Percentiles rank a stretch among this genome's conserved stretches.
These are phyloP conservation scores for Brachylomia viminalis DNA, from an alignment of 2,888 invertebrate species.

Conservation along the genomic window DNA sequence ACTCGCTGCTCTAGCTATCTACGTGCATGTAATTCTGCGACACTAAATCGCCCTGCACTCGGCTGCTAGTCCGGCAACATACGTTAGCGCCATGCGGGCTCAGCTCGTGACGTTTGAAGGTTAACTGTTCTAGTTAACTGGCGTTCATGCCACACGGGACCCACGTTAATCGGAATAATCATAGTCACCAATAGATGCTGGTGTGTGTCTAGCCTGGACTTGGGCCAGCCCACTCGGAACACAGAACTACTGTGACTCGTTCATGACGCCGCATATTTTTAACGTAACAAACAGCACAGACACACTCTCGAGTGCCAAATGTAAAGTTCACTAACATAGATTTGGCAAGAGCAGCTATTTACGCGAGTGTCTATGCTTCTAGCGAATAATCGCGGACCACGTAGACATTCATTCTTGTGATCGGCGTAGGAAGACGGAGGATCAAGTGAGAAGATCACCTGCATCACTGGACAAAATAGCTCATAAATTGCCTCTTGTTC, in stretches of 20 bases:
- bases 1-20: conserved; percentile 64
- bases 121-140: conserved; percentile 68
- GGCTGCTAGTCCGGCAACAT: conserved; percentile 56
- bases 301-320: conserved; percentile 87
- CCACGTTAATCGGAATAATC: conserved; percentile 63
- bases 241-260: conserved; percentile 83
- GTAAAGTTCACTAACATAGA: conserved; percentile 90
- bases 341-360: conserved; percentile 88
- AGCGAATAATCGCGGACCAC: conserved; percentile 73
- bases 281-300: conserved; percentile 88
- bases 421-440: conserved; percentile 49
- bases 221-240: conserved; percentile 83
- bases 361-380: conserved; percentile 82
- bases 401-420: conserved; percentile 65
- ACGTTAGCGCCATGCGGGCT: conserved; percentile 66
- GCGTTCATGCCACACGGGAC: conserved; percentile 59
- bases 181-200: conserved; percentile 68
- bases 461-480: conserved; percentile 13
- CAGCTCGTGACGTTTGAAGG: conserved; percentile 69
- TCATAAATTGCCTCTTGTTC: background rate
- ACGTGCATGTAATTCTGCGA: conserved; percentile 69
- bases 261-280: conserved; percentile 90
- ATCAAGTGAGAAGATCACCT: no score
- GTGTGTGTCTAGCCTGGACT: conserved; percentile 79
- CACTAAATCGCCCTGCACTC: conserved; percentile 61